Percentiles rank a stretch among this genome's conserved stretches.
Evolutionary conservation across 2,797 vertebrate species (phyloP).

Genomic region (Spinibarbus caldwelli): DNA sequence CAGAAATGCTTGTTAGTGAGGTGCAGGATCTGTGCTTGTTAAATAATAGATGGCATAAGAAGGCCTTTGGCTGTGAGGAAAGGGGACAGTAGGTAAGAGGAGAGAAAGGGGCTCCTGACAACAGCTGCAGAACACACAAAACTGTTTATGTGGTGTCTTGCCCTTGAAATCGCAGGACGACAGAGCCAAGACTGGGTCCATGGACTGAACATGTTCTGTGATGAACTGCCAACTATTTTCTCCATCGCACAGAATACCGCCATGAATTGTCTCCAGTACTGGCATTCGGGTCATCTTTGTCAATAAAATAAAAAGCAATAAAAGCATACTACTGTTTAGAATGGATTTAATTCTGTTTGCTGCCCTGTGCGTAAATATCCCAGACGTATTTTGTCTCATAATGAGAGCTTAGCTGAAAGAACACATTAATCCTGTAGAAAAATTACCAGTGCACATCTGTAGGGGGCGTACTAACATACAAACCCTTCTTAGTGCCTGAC

Average conservation of each 20-base stretch:
- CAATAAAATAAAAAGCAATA: conserved; percentile 39
- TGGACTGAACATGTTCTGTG: conserved; percentile 51
- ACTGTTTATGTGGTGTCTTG: conserved; percentile 59
- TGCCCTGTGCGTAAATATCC: conserved; percentile 25
- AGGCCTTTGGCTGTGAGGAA: conserved; percentile 59
- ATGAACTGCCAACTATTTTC: conserved; percentile 49
- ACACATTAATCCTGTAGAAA: not conserved
- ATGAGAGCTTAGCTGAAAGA: conserved; percentile 3
- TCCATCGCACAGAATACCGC: conserved; percentile 29
- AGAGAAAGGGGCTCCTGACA: conserved; percentile 47
- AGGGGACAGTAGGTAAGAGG: conserved; percentile 51
- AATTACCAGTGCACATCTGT: not conserved
- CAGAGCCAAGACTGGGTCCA: conserved; percentile 60
- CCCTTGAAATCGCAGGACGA: conserved; percentile 75
- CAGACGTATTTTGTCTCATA: conserved; percentile 30
- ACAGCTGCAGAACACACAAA: conserved; percentile 49
- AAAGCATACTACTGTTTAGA: conserved; percentile 40
- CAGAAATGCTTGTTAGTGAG: conserved; percentile 56
- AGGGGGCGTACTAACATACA: conserved; percentile 27
- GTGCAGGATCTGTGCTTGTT: conserved; percentile 62
- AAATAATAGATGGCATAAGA: conserved; percentile 78
- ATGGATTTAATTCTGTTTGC: conserved; percentile 28
- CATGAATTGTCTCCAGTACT: not conserved
- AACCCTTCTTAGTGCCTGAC: not conserved
- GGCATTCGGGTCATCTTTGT: conserved; percentile 9